Base-by-base conservation (phyloP, 2,113 vertebrate species). In the Rana temporaria region DNA sequence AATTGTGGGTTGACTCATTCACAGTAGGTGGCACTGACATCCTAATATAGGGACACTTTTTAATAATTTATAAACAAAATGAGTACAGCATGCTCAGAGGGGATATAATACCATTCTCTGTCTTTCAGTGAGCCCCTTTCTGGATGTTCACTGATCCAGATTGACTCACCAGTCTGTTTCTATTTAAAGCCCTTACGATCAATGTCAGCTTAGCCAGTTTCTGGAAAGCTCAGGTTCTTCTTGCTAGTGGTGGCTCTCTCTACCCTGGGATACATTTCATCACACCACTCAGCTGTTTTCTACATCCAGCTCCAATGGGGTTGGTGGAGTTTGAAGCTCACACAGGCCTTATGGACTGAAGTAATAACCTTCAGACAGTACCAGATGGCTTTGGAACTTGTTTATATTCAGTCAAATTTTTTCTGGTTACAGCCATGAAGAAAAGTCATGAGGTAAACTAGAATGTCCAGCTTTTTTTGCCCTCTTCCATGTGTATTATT, bases 171-270 rank as follows among this genome's bases (percentile, higher is more conserved):
- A 38, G 72, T 34, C 56, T 42, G 72, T 16, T 42, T 42, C 72
- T 75, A 75, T 75, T 75, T 75, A 75, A 60, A 62, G 72, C 72
- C 59, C 72, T 60, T 74, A 62, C 59, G 30, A 75, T 75, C 72
- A 56, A 56, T n/a, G 56, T 48, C 72, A 24, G 72, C 56, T 75
- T 75, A 75, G 72, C 4, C 19, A 22, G 72, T 32, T 75, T 57
- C 72, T 75, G 72, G 56, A 75, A 75, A 75, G 72, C 72, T 75
- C 72, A 75, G 72, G 72, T 75, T 62, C 72, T 75, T 62, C 72
- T 75, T 62, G 72, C 72, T 62, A 75, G 72, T 62, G 72, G 60
- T 62, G 56, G 72, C 72, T 75, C 60, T 74, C 71, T 75, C 9
- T 57, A 42, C 24, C 16, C 72, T 17, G 32, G 72, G 55, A 62